These are phyloP conservation scores for Melinopterus prodromus DNA, from an alignment of 2,888 invertebrate genomes.

Conservation along the genomic window DNA sequence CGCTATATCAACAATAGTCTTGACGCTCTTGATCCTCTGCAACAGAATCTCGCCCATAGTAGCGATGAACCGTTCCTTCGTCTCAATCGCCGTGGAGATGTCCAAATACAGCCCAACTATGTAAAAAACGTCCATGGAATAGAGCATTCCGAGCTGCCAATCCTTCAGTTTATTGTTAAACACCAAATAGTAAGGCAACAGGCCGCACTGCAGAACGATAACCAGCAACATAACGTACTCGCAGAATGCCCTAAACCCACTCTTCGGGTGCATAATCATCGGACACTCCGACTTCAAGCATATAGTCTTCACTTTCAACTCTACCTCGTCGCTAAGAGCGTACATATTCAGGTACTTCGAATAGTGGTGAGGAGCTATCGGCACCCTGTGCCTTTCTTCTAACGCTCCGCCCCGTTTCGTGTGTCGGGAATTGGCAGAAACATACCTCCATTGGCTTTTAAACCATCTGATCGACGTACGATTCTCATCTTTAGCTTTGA, in stretches of 20 bases:
- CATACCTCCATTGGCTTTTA: slow-evolving; percentile 33
- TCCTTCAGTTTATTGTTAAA: slow-evolving; percentile 33
- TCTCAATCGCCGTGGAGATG: slow-evolving; percentile 40
- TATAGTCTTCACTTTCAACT: slow-evolving; percentile 49
- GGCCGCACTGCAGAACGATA: slow-evolving; percentile 32
- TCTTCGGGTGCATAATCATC: slow-evolving; percentile 63
- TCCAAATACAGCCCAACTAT: slow-evolving; percentile 40
- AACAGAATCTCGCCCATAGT: slow-evolving; percentile 35
- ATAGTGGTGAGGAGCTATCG: slow-evolving; percentile 30
- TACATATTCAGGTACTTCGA: slow-evolving; percentile 44
- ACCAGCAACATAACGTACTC: slow-evolving; percentile 36
- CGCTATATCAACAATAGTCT: slow-evolving; percentile 37
- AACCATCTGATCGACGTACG: slow-evolving; percentile 33
- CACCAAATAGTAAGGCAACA: slow-evolving; percentile 40
- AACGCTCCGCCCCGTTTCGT: neutral
- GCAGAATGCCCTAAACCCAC: slow-evolving; percentile 55
- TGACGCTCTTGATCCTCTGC: slow-evolving; percentile 36
- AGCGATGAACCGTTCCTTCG: slow-evolving; percentile 36
- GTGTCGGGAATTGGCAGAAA: neutral
- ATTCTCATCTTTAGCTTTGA: slow-evolving; percentile 30
- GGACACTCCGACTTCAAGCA: slow-evolving; percentile 61
- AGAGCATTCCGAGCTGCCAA: slow-evolving; percentile 27
- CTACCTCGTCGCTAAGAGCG: slow-evolving; percentile 45
- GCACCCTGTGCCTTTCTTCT: slow-evolving; percentile 27
- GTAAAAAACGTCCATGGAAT: slow-evolving; percentile 40